A percentile compares a stretch with the other conserved stretches of the same genome.
Evolutionary conservation across 2,888 invertebrate species (phyloP).

Genomic region (Drosophila borealis): DNA sequence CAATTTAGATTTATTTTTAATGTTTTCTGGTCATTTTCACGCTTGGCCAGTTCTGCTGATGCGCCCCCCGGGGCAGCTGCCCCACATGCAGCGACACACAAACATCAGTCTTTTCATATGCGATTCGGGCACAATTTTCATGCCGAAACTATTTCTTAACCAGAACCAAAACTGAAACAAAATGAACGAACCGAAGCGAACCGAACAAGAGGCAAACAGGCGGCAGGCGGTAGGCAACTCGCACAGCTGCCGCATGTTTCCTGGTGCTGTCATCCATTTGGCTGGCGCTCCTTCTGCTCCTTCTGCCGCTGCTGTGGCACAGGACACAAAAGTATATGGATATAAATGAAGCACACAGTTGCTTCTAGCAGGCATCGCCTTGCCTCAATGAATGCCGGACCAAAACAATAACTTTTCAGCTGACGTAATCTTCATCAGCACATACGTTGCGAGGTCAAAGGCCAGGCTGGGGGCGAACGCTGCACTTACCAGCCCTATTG

Average conservation of each 20-base stretch:
- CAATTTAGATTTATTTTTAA: conserved; percentile 76
- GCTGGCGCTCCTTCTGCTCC: conserved; percentile 1
- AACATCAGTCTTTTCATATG: conserved; percentile 36
- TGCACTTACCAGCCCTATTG: neutral
- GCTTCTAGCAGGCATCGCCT: conserved; percentile 25
- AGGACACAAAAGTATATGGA: conserved; percentile 63
- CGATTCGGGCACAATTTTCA: conserved; percentile 68
- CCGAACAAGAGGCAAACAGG: conserved; percentile 1
- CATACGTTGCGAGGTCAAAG: conserved; percentile 47
- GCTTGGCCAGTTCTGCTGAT: conserved; percentile 57
- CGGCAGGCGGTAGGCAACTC: conserved; percentile 36
- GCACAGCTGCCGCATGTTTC: conserved; percentile 71
- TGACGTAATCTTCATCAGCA: conserved; percentile 78
- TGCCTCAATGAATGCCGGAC: conserved; percentile 48
- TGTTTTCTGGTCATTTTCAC: conserved; percentile 68
- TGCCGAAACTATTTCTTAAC: conserved; percentile 61
- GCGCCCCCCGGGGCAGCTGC: conserved; percentile 41
- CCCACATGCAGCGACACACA: conserved; percentile 20
- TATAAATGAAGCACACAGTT: conserved; percentile 67
- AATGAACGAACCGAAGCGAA: conserved; percentile 40
- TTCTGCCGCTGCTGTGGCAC: conserved; percentile 13
- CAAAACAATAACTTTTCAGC: conserved; percentile 81
- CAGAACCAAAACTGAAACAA: conserved; percentile 45
- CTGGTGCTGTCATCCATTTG: conserved; percentile 50
- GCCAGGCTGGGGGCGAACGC: neutral